Conservation (phyloP, 1,140 invertebrate species). For the Anthonomus grandis region DNA sequence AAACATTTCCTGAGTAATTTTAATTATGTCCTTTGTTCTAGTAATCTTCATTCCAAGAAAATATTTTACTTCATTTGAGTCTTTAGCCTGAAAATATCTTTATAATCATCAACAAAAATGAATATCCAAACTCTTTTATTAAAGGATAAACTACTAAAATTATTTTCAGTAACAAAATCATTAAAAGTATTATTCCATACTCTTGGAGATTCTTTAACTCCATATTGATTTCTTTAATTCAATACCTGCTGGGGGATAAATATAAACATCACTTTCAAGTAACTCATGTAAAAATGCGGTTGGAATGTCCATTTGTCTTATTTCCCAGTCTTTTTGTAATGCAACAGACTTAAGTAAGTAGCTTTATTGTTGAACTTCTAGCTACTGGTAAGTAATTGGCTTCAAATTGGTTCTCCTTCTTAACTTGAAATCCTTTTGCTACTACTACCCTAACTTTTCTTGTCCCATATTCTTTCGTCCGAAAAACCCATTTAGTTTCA, state of each 20-base stretch:
- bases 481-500: conserved; percentile 13
- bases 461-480: conserved; percentile 5
- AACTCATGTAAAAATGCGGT: background rate
- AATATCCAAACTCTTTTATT: background rate
- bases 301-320: background rate
- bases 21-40: background rate
- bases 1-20: background rate
- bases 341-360: conserved; percentile 7
- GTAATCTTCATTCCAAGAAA: conserved; percentile 4
- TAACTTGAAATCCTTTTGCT: conserved; percentile 8
- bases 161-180: conserved; percentile 16
- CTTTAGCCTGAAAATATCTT: conserved; percentile 9
- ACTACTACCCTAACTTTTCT: conserved; percentile 6
- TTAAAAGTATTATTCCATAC: conserved; percentile 18
- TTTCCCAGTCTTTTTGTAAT: background rate
- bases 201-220: background rate
- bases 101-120: conserved; percentile 14
- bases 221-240: background rate
- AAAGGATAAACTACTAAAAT: conserved; percentile 4
- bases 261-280: no score
- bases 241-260: background rate
- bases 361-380: conserved; percentile 10
- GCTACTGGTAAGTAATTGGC: conserved; percentile 5
- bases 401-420: background rate
- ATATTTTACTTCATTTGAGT: conserved; percentile 2